Percentiles rank a stretch among this genome's conserved stretches.
Evolutionary conservation across 2,888 invertebrate species (phyloP).

Genomic region (Argyra leucocephala): DNA sequence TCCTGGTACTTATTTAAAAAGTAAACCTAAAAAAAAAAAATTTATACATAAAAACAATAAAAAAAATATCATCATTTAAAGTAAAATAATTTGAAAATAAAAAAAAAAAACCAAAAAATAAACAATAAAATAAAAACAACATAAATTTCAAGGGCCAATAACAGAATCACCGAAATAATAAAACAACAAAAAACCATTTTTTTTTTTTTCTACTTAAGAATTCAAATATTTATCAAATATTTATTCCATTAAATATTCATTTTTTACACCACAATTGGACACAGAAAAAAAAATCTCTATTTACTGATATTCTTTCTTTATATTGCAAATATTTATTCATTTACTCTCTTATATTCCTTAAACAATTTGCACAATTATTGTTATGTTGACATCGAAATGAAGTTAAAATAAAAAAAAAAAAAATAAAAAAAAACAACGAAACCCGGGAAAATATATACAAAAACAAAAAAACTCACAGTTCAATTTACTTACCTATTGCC

Average conservation of each 20-base stretch:
- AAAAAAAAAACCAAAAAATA: background rate
- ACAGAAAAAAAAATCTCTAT: background rate
- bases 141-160: background rate
- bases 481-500: conserved; percentile 11
- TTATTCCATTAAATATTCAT: conserved; percentile 6
- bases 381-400: conserved; percentile 6
- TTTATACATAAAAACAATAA: background rate
- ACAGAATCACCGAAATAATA: background rate
- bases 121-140: background rate
- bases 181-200: background rate
- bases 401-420: background rate
- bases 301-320: conserved; percentile 6
- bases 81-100: background rate
- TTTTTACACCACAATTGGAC: conserved; percentile 6
- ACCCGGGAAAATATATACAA: too few relatives aligned
- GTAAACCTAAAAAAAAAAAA: background rate
- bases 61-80: background rate
- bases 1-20: conserved; percentile 4
- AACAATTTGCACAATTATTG: conserved; percentile 6
- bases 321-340: conserved; percentile 6
- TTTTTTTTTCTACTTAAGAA: background rate
- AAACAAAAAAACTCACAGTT: background rate
- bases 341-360: conserved; percentile 6
- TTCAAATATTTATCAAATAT: conserved; percentile 6
- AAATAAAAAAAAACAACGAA: background rate